Evolutionary conservation across 1,140 invertebrate genomes (phyloP).

Genomic region (Lepidotrigona ventralis): DNA sequence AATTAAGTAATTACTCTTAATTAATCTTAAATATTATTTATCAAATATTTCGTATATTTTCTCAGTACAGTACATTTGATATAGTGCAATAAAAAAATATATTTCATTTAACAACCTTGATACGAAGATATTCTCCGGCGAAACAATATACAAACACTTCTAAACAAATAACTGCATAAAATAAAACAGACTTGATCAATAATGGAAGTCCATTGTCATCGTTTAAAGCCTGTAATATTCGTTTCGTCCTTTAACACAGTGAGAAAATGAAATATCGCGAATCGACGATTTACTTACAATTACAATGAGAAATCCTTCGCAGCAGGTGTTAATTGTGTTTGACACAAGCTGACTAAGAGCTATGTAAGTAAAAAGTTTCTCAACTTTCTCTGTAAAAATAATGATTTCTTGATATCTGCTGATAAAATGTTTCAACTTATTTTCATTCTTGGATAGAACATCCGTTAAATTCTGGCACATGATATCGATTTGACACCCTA

Average conservation of each 20-base stretch:
- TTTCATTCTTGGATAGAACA: not conserved
- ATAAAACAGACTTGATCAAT: constrained; percentile 1
- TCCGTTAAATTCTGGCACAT: constrained; percentile 31
- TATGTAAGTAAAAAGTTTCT: constrained; percentile 49
- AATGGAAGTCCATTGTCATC: not conserved
- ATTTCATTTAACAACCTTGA: constrained; percentile 27
- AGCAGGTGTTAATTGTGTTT: constrained; percentile 49
- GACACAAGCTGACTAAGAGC: constrained; percentile 45
- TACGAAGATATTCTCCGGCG: constrained; percentile 43
- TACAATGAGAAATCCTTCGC: constrained; percentile 44
- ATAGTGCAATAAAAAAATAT: not conserved
- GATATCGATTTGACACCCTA: constrained; percentile 51
- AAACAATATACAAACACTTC: constrained; percentile 46
- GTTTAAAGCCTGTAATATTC: not conserved
- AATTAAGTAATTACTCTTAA: not conserved
- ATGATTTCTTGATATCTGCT: constrained; percentile 46
- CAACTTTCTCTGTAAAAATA: constrained; percentile 36
- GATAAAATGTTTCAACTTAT: constrained; percentile 22
- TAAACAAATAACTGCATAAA: constrained; percentile 7
- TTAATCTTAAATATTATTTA: not conserved
- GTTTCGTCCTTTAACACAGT: not conserved
- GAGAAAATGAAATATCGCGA: not conserved
- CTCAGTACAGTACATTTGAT: not conserved
- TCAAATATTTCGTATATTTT: too few species aligned
- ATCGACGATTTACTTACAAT: constrained; percentile 39